Evolutionary conservation across 2,797 vertebrate genomes (phyloP), one percentile per base, ranked within the genome.

Genomic region (Tenualosa thibaudeaui): DNA sequence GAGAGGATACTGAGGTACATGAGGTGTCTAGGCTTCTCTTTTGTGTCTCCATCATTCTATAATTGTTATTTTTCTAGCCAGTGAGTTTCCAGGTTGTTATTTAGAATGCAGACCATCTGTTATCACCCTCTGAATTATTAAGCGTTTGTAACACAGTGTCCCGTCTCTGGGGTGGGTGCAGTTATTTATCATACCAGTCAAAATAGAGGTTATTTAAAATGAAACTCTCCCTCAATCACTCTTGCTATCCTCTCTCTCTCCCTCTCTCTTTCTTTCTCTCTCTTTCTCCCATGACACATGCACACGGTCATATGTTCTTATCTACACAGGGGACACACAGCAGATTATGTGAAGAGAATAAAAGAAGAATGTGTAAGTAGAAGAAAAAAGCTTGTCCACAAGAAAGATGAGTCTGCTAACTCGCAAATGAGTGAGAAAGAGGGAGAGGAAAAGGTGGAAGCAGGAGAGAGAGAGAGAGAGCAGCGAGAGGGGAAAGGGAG

Each of bases 121-220:
- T 78, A 43, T 46, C 71, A 46, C 15, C 71, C 37, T 78, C 71
- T 78, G 71, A 78, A 78, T 78, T 78, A 78, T 78, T 78, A 78
- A 78, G 71, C 40, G 8, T 78, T 46, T 78, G 19, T 78, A 78
- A 78, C 71, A 78, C 71, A 46, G 71, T 78, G 40, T 7, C 17
- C 40, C 8, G 71, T 43, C 37, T 43, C 40, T 17, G 43, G 71
- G 71, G 71, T 49, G 46, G 46, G 71, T 7, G 71, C 71, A 2
- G 71, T 17, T 78, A 78, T 78, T 78, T 13, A 78, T 78, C 71
- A 78, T 17, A 46, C 0, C 40, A 78, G 71, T 78, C 71, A 78
- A 78, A 78, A 78, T 43, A 43, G 71, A 78, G 71, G 37, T 78
- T 78, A 78, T 78, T 78, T 78, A 78, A 78, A 78, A 78, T 78